Evolutionary conservation across 1,140 invertebrate genomes (phyloP).

Genomic region (Portunus trituberculatus): DNA sequence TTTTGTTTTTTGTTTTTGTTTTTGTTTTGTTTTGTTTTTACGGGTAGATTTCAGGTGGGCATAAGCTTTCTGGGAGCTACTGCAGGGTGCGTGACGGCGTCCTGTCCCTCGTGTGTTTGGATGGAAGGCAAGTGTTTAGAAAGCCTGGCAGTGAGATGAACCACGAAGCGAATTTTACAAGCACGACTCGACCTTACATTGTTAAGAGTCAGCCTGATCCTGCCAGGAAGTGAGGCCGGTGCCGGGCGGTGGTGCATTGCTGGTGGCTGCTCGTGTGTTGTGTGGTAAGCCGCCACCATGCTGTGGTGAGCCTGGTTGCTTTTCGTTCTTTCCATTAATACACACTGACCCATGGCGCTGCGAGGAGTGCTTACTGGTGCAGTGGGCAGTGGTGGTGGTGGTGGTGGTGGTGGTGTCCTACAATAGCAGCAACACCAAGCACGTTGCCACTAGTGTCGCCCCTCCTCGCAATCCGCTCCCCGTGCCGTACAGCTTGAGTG

Average conservation of each 20-base stretch:
- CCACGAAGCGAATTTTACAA: no score
- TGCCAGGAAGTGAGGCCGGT: no score
- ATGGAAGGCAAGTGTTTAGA: no score
- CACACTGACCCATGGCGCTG: neutral
- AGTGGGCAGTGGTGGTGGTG: neutral
- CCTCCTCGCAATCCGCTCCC: conserved; percentile 20
- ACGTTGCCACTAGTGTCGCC: neutral
- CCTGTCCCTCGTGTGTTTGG: no score
- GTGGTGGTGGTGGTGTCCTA: neutral
- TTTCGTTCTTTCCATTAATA: neutral
- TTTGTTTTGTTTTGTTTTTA: no score
- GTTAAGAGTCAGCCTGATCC: no score
- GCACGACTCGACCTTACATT: no score
- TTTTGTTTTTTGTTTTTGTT: no score
- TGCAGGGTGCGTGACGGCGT: no score
- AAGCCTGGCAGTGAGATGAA: no score
- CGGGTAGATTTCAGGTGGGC: no score
- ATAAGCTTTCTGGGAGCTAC: no score
- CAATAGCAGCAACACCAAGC: conserved; percentile 9
- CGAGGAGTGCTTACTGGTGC: neutral
- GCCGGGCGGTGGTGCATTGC: neutral
- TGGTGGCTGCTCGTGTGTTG: neutral
- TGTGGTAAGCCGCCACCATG: neutral
- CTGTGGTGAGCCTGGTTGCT: neutral
- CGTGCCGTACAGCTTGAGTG: conserved; percentile 61